Evolutionary conservation across 2,888 invertebrate species (phyloP), one percentile per base, ranked within the genome.

Genomic region (Lithophane socia): DNA sequence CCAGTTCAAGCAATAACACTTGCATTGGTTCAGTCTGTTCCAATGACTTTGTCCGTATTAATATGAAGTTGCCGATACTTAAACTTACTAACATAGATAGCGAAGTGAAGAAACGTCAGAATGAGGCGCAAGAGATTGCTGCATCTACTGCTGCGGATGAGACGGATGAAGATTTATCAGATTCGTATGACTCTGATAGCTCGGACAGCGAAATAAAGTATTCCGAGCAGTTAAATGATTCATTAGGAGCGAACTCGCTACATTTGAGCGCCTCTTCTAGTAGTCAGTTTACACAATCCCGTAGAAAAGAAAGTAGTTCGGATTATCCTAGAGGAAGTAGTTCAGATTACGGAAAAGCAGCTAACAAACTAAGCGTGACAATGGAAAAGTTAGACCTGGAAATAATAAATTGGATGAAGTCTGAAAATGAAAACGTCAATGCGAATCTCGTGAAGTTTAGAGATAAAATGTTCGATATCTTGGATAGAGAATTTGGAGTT

Each of bases 61-160:
- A 95, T 75, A 94, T 93, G 0, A 96, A 94, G 84, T 10, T 95
- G 21, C 95, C 95, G 0, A n/a, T 94, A 0, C 21, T 96, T 0
- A 89, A 91, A 84, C 80, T 95, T 5, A 87, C 85, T 3, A 89
- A 92, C 73, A 86, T 93, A 54, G 87, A 90, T 60, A 56, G 49
- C 42, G 68, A 79, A 73, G 10, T 85, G 8, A 79, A 72, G 52
- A 84, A 85, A 67, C 75, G 72, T 49, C 74, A 80, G 72, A 72
- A 56, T 52, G 24, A 37, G 58, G 67, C 47, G 1, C n/a, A 18
- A 52, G 54, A 70, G n/a, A 13, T 47, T 21, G 42, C 21, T 24
- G 49, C 73, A 29, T 18, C 68, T 52, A 54, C 16, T 64, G 21
- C 24, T 9, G 16, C 42, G 0, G 24, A 67, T 12, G 80, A 72